phyloP scores from a whole-genome alignment of 2,797 vertebrate species.

The Spheniscus humboldti region DNA sequence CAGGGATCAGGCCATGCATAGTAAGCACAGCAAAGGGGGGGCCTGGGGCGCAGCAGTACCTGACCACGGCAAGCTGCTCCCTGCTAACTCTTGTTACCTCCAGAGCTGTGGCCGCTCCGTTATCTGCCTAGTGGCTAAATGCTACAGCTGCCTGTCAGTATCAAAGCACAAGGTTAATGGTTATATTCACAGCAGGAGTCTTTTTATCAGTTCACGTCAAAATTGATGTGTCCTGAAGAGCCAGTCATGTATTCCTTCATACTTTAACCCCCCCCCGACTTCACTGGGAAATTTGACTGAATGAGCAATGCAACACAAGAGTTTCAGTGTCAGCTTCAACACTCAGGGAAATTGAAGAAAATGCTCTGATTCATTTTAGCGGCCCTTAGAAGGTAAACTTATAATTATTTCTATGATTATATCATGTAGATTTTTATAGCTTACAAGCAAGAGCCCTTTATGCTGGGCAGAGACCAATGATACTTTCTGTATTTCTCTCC shows the following conservation, averaged over 20 bases:
- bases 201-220: background rate
- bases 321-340: background rate
- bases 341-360: background rate
- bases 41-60: background rate
- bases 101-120: background rate
- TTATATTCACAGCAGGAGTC: background rate
- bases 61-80: background rate
- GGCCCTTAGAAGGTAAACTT: background rate
- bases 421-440: background rate
- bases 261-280: background rate
- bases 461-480: background rate
- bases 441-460: background rate
- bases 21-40: accelerated
- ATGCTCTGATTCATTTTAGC: background rate
- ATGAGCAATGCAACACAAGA: background rate
- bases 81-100: background rate
- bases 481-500: background rate
- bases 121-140: background rate
- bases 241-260: background rate
- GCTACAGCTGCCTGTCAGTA: background rate
- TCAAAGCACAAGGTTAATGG: background rate
- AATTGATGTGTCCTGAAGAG: background rate
- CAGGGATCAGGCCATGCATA: background rate
- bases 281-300: background rate
- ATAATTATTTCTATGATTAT: background rate